Evolutionary conservation across 2,888 invertebrate species (phyloP), one percentile per base, ranked within the genome.

Genomic region (Prosapia bicincta): DNA sequence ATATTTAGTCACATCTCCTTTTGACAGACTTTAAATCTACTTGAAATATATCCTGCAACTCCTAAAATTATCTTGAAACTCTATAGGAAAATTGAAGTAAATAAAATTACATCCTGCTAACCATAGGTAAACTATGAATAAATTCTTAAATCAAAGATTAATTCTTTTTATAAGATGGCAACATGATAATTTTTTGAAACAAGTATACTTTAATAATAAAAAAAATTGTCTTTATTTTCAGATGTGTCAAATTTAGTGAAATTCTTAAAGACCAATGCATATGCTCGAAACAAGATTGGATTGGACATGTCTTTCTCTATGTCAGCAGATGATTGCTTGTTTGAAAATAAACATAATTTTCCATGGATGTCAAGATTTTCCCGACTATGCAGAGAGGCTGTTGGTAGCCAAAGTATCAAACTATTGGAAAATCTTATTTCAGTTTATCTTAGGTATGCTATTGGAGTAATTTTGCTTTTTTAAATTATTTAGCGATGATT

Each of bases 361-460:
- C 73, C 73, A 13, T 73, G 73, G 73, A 68, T 73, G 15, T 23
- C 9, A 26, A 73, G 68, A 68, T 73, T 73, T 54, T 68, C 67
- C 25, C 68, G 38, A 23, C 66, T 73, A 20, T 73, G 73, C 68
- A 25, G 73, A n/a, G 69, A 73, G 54, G 73, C 73, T 25, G 68
- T 54, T n/a, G 73, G 73, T 15, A 73, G 73, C 15, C 68, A 32
- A 0, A 73, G 68, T 54, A 68, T 68, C 54, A 30, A 73, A 30
- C 24, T 26, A 10, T 69, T 73, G 20, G 73, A 73, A 38, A 26
- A 73, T 54, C 54, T 73, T 26, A 68, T 73, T 38, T 32, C 26
- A 24, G 54, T 73, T 32, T 73, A 73, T 26, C 25, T 68, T 13
- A 73, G 73, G 73, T 73, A 43, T n/a, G n/a, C 25, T 20, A 66